These are phyloP conservation scores for Fissipunctia ypsillon DNA, from an alignment of 2,888 invertebrate species.

Conservation along the genomic window DNA sequence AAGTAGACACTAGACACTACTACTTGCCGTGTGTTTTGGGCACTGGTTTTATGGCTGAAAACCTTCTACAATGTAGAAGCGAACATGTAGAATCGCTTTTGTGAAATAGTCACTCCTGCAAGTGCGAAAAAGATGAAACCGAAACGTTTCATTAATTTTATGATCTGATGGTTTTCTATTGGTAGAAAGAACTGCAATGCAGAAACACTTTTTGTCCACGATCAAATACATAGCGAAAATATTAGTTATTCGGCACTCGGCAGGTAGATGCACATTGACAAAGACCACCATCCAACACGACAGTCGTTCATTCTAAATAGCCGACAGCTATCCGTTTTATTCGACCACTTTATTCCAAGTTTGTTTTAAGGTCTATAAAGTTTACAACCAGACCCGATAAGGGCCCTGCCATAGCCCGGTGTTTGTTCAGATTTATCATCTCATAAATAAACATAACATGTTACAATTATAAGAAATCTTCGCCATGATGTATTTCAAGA, in stretches of 20 bases:
- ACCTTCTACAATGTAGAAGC: neutral
- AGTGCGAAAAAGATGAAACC: neutral
- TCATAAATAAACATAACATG: conserved; percentile 77
- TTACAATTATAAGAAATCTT: conserved; percentile 62
- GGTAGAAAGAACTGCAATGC: neutral
- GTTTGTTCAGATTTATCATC: conserved; percentile 79
- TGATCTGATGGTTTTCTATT: neutral
- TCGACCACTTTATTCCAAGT: conserved; percentile 74
- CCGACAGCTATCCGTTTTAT: conserved; percentile 67
- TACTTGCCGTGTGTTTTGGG: neutral
- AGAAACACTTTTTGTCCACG: neutral
- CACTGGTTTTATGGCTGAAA: neutral
- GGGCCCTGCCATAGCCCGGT: conserved; percentile 64
- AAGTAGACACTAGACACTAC: neutral
- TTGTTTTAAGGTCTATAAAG: conserved; percentile 80
- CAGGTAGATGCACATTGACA: neutral
- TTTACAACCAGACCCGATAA: conserved; percentile 78
- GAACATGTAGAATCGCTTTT: neutral
- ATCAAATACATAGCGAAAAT: neutral
- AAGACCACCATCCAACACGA: too few species aligned
- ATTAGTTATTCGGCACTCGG: too few species aligned
- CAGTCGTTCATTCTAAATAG: conserved; percentile 52
- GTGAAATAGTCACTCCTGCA: neutral
- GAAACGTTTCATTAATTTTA: neutral
- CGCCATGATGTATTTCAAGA: conserved; percentile 48